Evolutionary conservation across 2,797 vertebrate species (phyloP), one percentile per base, ranked within the genome.

Genomic region (Leucoraja ocellata): DNA sequence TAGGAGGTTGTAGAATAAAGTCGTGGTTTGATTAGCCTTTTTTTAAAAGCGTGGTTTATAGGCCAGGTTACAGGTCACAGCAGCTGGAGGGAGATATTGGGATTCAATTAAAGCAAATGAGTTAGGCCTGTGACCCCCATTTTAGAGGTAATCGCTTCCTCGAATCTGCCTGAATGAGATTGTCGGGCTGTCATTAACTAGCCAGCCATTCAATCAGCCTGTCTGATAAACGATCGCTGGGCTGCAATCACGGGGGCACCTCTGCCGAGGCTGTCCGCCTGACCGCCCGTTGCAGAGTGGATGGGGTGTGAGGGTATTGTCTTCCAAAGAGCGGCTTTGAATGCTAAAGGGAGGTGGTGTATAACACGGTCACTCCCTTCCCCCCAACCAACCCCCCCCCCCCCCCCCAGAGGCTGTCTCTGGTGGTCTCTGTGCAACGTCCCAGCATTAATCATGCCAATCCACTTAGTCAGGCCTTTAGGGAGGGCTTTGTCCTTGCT

Each of bases 131-230:
- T 96, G 96, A 95, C 97, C 97, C 96, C 95, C 95, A 95, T 97
- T 97, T 97, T 96, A 94, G 94, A 96, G 96, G 95, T 97, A 97
- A 97, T 98, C 97, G 97, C 97, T 97, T 97, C 96, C 96, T 95
- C 21, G 93, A 96, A 95, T 96, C 94, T n/a, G 94, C 94, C 95
- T 95, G 95, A 95, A 95, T 94, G 94, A 94, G 83, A 95, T 95
- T 94, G 93, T 95, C 93, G 83, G 94, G 94, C 94, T 93, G 93
- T 95, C 96, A 95, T 97, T 96, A 97, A 95, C 95, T 95, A 95
- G 95, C 94, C 94, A 93, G 96, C 93, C 94, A 16, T 95, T 95
- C 94, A 95, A 65, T 68, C 84, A 88, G 84, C 18, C 84, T 8
- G 94, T 95, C 94, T 96, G 95, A 94, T 65, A 16, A 94, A 94